Evolutionary conservation across 2,888 invertebrate species (phyloP), one percentile per base, ranked within the genome.

Genomic region (Parnassius orleans): DNA sequence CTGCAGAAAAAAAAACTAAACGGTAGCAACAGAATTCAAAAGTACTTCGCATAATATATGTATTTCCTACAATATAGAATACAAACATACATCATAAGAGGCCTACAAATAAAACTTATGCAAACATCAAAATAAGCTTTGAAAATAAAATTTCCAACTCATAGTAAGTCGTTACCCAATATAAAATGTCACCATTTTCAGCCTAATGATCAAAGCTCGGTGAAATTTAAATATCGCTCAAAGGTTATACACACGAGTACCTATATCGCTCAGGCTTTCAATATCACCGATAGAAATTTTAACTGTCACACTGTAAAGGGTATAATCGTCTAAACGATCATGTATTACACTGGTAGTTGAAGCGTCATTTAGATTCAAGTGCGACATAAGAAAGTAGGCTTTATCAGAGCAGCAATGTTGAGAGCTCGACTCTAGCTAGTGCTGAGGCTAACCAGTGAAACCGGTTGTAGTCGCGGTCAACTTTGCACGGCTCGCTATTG

Each of bases 391-490:
- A 80, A 78, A 78, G 70, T 79, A 61, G 72, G 72, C 73, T 69
- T 69, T 77, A 76, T 73, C 69, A 68, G 60, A 68, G 57, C 63
- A 57, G 60, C 62, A 60, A 53, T 66, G 65, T 41, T 44, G 47
- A 44, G 55, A 46, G 51, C 41, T 44, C 15, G 46, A 44, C 44
- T 41, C 46, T 15, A 24, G 53, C 51, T 15, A 24, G 53, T 41
- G 50, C 77, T 3, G 15, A 19, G 15, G 11, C 44, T 72, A 75
- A 70, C 71, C 70, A 73, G 67, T 62, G 63, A 57, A 81, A 87
- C 87, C 77, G 78, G 87, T 86, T 81, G 71, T 67, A 68, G 79
- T 80, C 81, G 82, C 80, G 85, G 80, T 80, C 77, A 70, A 77
- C 74, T 12, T 73, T 78, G 81, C 84, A 84, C 82, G 82, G 80